Evolutionary conservation across 2,113 vertebrate species (phyloP).

Genomic region (Turdus rufiventris): DNA sequence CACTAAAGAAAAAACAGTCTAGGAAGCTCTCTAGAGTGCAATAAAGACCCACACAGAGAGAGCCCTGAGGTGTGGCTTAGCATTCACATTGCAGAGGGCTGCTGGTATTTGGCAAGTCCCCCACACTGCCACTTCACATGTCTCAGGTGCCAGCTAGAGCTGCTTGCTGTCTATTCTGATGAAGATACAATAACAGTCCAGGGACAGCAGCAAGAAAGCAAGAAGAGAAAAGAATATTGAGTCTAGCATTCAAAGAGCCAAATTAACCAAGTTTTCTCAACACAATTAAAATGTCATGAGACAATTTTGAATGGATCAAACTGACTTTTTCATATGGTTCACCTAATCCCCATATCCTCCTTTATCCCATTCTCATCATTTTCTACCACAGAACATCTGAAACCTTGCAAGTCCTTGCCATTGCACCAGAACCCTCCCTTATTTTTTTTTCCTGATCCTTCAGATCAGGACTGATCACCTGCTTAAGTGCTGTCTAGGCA

Average conservation of each 20-base stretch:
- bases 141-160: neutral
- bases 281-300: neutral
- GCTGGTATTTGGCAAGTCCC: neutral
- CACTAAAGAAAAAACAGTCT: neutral
- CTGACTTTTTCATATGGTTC: neutral
- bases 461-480: neutral
- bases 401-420: neutral
- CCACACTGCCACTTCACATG: neutral
- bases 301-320: neutral
- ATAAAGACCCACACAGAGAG: fast-evolving
- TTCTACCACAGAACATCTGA: fast-evolving
- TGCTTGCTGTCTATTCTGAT: neutral
- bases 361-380: neutral
- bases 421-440: neutral
- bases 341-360: neutral
- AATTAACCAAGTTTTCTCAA: neutral
- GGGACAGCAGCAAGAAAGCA: neutral
- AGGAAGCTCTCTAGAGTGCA: neutral
- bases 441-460: neutral
- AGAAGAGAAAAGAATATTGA: neutral
- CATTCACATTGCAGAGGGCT: neutral
- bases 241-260: neutral
- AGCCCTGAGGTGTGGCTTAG: neutral
- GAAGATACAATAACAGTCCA: neutral
- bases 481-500: neutral